A percentile compares a stretch with the other conserved stretches of the same genome.
These are phyloP conservation scores for Netelia melanura DNA, from an alignment of 2,888 invertebrate species.

Conservation along the genomic window DNA sequence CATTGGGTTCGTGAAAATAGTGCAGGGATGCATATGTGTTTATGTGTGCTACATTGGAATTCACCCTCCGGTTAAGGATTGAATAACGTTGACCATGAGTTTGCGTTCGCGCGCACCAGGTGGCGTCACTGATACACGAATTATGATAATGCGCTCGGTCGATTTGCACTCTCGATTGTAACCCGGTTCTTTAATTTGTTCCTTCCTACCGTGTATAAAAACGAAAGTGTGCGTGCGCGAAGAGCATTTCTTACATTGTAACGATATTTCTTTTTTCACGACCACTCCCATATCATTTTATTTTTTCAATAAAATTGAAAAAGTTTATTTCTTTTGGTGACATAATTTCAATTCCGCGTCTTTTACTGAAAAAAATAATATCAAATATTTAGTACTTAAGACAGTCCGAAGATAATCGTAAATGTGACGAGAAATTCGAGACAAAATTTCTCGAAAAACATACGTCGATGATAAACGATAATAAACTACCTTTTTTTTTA, in stretches of 20 bases:
- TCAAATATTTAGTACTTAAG: neutral
- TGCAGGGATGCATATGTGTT: neutral
- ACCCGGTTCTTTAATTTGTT: slow-evolving; percentile 7
- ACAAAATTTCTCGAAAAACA: too few relatives aligned
- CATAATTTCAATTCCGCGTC: too few relatives aligned
- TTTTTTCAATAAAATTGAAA: too few relatives aligned
- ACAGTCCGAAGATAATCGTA: too few relatives aligned
- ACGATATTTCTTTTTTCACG: too few relatives aligned
- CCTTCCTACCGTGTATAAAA: slow-evolving; percentile 2
- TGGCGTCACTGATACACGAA: slow-evolving; percentile 80
- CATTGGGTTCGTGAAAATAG: slow-evolving; percentile 24
- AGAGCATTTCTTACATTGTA: neutral
- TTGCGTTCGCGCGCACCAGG: slow-evolving; percentile 76
- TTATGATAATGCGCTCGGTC: slow-evolving; percentile 80
- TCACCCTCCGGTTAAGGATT: slow-evolving; percentile 58
- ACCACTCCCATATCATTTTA: too few relatives aligned
- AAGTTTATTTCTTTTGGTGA: too few relatives aligned
- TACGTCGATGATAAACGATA: too few relatives aligned
- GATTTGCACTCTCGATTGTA: slow-evolving; percentile 47
- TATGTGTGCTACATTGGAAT: slow-evolving; percentile 28
- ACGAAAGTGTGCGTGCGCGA: neutral
- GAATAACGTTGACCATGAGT: slow-evolving; percentile 76
- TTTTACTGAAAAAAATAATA: neutral
- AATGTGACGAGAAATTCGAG: too few relatives aligned
- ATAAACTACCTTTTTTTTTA: too few relatives aligned